Evolutionary conservation across 1,140 invertebrate species (phyloP).

Genomic region (Heliconius melpomene): DNA sequence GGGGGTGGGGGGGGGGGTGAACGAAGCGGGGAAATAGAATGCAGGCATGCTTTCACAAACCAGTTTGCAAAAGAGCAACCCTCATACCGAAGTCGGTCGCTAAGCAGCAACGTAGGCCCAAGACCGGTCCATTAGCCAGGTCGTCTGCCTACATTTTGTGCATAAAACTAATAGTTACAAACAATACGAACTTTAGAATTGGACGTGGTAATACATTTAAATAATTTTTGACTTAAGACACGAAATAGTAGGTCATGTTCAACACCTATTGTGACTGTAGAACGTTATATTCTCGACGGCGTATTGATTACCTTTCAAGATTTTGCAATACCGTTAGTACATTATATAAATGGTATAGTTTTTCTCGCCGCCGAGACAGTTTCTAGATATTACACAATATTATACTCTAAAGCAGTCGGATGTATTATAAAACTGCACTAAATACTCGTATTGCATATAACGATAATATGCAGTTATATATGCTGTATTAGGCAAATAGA

Average conservation of each 20-base stretch:
- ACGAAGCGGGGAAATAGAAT: constrained; percentile 40
- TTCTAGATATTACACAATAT: background rate
- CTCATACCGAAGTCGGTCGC: constrained; percentile 56
- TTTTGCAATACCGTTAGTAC: constrained; percentile 20
- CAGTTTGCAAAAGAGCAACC: constrained; percentile 67
- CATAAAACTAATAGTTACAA: constrained; percentile 33
- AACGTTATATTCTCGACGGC: constrained; percentile 9
- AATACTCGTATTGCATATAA: background rate
- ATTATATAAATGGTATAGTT: constrained; percentile 15
- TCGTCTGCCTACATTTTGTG: constrained; percentile 47
- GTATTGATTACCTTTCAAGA: constrained; percentile 13
- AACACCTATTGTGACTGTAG: constrained; percentile 16
- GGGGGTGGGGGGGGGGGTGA: constrained; percentile 36
- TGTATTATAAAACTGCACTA: constrained; percentile 1
- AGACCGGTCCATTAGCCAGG: constrained; percentile 51
- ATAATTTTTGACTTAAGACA: background rate
- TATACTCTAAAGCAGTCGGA: background rate
- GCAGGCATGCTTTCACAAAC: constrained; percentile 49
- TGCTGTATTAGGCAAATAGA: background rate
- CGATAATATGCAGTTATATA: too few relatives aligned
- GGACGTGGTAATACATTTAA: background rate
- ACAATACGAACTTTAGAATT: background rate
- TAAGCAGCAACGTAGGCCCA: constrained; percentile 43
- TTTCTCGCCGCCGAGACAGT: background rate
- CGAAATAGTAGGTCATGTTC: constrained; percentile 18